Evolutionary conservation across 2,113 vertebrate genomes (phyloP), one percentile per base, ranked within the genome.

Genomic region (Aegotheles bennettii): DNA sequence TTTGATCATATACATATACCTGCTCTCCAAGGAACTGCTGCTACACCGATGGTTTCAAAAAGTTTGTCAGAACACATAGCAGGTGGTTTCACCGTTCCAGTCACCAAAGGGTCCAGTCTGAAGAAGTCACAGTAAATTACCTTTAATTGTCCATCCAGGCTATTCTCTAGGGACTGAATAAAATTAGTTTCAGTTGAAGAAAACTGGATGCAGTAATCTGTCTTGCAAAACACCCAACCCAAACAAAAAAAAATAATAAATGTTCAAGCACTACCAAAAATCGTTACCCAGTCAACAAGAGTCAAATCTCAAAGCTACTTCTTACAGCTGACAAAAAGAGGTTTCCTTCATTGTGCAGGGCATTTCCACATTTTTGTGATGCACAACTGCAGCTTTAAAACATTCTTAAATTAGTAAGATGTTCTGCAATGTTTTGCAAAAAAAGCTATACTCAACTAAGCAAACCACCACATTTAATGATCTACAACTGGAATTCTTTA

Each of bases 51-150:
- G 69, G 98, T 79, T 77, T 97, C 95, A 97, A 99, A 99, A 74
- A 99, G 98, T 53, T 93, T 97, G 16, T 98, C 97, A 21, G 98
- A 97, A 86, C 70, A 90, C 97, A 99, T 90, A 38, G 87, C 71
- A 4, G 98, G 98, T 24, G 98, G 97, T 93, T 85, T 98, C 84
- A 98, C 4, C 3, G 7, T 16, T 86, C 97, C 97, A 68, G 4
- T 24, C 6, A 82, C 81, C 20, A 98, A 87, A 47, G 98, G 98
- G 94, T 99, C 99, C 57, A 99, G 69, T 92, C 96, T 98, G 94
- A 99, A 99, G 97, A 98, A 99, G 95, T 99, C 98, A 97, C 98
- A 99, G 21, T 99, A 93, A 84, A 99, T 77, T 77, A 99, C 98
- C 84, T 98, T 97, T 38, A 99, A 96, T 70, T 98, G 98, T 78